A percentile compares a stretch with the other conserved stretches of the same genome.
phyloP scores from a whole-genome alignment of 2,888 invertebrate species.

The Aleiodes leptofemur region DNA sequence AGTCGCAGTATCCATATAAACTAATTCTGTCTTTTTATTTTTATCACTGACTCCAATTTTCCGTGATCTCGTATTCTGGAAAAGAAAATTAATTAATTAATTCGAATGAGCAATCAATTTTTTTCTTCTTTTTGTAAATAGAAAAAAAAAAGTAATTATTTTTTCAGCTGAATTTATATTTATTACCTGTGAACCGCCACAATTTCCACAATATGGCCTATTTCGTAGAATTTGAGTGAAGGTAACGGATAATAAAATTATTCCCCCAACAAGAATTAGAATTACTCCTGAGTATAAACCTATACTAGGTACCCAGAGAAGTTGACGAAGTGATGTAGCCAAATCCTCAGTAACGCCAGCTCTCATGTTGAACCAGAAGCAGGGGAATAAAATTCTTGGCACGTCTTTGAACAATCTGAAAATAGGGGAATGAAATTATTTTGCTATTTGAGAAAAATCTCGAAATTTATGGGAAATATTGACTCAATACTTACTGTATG shows the following conservation, averaged over 20 bases:
- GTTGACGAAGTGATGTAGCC: slow-evolving; percentile 77
- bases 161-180: neutral
- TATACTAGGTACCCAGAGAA: slow-evolving; percentile 77
- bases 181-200: neutral
- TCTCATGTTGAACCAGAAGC: slow-evolving; percentile 87
- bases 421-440: slow-evolving; percentile 55
- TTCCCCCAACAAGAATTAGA: slow-evolving; percentile 74
- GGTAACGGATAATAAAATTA: slow-evolving; percentile 60
- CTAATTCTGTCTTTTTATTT: slow-evolving; percentile 66
- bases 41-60: slow-evolving; percentile 52
- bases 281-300: slow-evolving; percentile 77
- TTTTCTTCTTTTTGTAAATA: too few relatives aligned
- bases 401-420: slow-evolving; percentile 81
- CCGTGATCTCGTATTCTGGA: slow-evolving; percentile 56
- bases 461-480: neutral
- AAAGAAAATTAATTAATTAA: slow-evolving; percentile 5
- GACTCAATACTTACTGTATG: slow-evolving; percentile 79
- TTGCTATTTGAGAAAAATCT: neutral
- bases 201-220: slow-evolving; percentile 45
- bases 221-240: slow-evolving; percentile 60
- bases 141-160: too few relatives aligned
- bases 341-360: slow-evolving; percentile 79
- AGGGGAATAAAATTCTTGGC: slow-evolving; percentile 83
- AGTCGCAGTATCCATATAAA: slow-evolving; percentile 66
- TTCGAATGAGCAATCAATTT: slow-evolving; percentile 30